These are phyloP conservation scores for Martes martes DNA, from an alignment of 2,113 vertebrate species.

Conservation along the genomic window DNA sequence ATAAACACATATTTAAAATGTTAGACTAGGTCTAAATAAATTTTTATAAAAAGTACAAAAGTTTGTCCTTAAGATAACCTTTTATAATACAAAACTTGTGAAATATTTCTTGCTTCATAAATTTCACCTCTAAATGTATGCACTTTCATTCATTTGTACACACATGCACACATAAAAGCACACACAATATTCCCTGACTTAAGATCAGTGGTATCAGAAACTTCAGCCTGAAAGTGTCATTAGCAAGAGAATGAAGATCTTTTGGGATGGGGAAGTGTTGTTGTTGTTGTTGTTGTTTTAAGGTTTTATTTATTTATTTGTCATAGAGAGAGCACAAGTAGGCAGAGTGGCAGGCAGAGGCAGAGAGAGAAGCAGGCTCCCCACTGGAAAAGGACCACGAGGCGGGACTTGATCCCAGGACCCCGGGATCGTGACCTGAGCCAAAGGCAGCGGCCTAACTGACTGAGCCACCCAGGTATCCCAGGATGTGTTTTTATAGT, in stretches of 20 bases:
- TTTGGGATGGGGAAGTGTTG: neutral
- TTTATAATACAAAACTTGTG: neutral
- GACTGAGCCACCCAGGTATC: too few species aligned
- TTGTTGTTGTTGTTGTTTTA: too few species aligned
- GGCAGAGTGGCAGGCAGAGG: too few species aligned
- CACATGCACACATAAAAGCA: neutral
- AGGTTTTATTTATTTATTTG: too few species aligned
- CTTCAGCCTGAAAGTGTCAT: neutral
- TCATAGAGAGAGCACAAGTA: too few species aligned
- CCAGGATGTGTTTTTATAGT: neutral
- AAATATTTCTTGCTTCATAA: neutral
- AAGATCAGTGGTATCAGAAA: neutral
- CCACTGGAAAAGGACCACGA: too few species aligned
- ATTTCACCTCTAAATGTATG: neutral
- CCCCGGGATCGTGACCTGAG: too few species aligned
- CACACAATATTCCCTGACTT: neutral
- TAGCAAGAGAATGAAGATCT: neutral
- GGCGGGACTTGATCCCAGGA: too few species aligned
- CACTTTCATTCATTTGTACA: neutral
- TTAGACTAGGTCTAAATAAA: neutral
- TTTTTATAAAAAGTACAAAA: neutral
- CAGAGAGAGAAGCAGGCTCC: too few species aligned
- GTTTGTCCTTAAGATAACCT: neutral
- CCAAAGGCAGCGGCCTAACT: too few species aligned
- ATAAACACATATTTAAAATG: neutral